These are phyloP conservation scores for Chaenogobius annularis DNA, from an alignment of 2,113 vertebrate genomes.

Conservation along the genomic window DNA sequence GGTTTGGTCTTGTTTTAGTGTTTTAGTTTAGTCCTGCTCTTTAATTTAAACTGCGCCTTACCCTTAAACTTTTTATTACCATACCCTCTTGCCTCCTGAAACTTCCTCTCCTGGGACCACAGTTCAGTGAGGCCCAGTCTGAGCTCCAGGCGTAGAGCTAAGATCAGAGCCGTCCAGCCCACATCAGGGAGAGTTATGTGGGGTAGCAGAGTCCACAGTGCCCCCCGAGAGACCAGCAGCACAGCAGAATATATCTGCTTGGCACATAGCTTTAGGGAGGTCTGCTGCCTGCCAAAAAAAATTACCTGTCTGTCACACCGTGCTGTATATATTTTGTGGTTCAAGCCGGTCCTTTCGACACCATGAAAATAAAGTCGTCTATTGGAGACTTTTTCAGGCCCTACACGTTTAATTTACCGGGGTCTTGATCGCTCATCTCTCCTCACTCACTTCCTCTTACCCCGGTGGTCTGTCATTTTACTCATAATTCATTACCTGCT, in stretches of 20 bases:
- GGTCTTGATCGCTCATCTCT: constrained; percentile 33
- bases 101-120: constrained; percentile 25
- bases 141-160: constrained; percentile 31
- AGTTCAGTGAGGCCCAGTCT: constrained; percentile 28
- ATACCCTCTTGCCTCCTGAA: constrained; percentile 18
- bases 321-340: constrained; percentile 52
- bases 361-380: constrained; percentile 63
- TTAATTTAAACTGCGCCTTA: too few species aligned
- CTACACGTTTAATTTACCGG: constrained; percentile 44
- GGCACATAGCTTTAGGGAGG: constrained; percentile 44
- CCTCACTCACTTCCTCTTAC: constrained; percentile 60
- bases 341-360: constrained; percentile 50
- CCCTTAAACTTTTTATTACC: neutral
- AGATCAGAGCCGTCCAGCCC: constrained; percentile 52
- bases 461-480: constrained; percentile 64
- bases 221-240: constrained; percentile 48
- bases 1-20: too few species aligned
- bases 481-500: constrained; percentile 46
- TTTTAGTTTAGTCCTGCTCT: too few species aligned
- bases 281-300: constrained; percentile 61
- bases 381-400: constrained; percentile 46
- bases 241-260: constrained; percentile 19
- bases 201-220: constrained; percentile 53
- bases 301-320: constrained; percentile 74
- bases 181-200: constrained; percentile 65